A percentile compares a stretch with the other conserved stretches of the same genome.
Evolutionary conservation across 2,113 vertebrate genomes (phyloP).

Genomic region (Hippocampus mohnikei): DNA sequence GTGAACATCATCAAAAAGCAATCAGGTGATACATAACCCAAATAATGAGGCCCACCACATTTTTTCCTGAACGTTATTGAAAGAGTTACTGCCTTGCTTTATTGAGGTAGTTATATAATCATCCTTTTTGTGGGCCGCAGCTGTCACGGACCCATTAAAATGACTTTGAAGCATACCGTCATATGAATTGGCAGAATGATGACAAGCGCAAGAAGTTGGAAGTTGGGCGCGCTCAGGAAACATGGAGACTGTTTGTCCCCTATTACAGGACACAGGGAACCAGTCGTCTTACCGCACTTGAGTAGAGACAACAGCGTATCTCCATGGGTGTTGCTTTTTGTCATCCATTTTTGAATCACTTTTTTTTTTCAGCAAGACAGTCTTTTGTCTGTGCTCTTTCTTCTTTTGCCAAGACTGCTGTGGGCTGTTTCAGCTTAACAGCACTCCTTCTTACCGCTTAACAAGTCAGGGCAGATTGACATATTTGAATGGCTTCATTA

Average conservation of each 20-base stretch:
- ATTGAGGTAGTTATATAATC: not conserved
- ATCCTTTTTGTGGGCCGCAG: not conserved
- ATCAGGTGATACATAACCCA: not conserved
- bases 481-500: slow-evolving; percentile 25
- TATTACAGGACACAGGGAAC: not conserved
- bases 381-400: slow-evolving; percentile 28
- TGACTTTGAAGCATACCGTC: not conserved
- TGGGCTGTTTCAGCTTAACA: slow-evolving; percentile 38
- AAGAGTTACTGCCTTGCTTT: not conserved
- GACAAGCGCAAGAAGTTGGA: not conserved
- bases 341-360: slow-evolving; percentile 9
- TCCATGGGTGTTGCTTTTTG: not conserved
- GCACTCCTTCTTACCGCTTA: slow-evolving; percentile 18
- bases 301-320: not conserved
- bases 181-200: not conserved
- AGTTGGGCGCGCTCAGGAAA: not conserved
- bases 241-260: not conserved
- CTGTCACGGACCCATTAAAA: not conserved
- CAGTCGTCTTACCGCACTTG: not conserved
- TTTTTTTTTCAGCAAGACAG: slow-evolving; percentile 29
- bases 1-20: not conserved
- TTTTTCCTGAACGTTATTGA: not conserved
- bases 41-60: not conserved
- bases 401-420: slow-evolving; percentile 45
- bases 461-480: slow-evolving; percentile 50